Evolutionary conservation across 2,888 invertebrate species (phyloP).

Genomic region (Pachydiplax longipennis): DNA sequence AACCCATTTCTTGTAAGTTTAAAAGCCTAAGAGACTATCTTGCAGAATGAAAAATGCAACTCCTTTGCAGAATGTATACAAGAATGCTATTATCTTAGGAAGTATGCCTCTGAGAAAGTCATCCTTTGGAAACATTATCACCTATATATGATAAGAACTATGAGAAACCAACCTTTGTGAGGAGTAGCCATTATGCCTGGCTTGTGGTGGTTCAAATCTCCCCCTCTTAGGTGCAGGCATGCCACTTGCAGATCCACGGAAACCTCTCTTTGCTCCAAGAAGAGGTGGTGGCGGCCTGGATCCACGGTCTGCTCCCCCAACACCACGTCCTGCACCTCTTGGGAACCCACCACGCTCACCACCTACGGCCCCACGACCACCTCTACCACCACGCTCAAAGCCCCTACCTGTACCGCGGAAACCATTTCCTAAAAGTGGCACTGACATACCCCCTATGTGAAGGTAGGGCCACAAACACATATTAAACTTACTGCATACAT

Average conservation of each 20-base stretch:
- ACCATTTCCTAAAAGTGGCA: slow-evolving; percentile 20
- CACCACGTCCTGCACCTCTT: slow-evolving; percentile 9
- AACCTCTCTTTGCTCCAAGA: slow-evolving; percentile 8
- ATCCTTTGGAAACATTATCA: background rate
- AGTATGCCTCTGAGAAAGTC: too few species aligned
- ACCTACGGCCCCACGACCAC: slow-evolving; percentile 1
- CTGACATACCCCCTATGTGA: background rate
- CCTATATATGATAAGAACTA: background rate
- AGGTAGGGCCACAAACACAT: background rate
- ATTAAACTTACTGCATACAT: too few species aligned
- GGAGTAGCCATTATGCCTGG: slow-evolving; percentile 14
- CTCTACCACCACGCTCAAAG: slow-evolving; percentile 19
- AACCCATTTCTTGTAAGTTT: too few species aligned
- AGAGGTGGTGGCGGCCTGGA: slow-evolving; percentile 15
- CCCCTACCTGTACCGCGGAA: slow-evolving; percentile 13
- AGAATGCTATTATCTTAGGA: too few species aligned
- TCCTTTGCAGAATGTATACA: too few species aligned
- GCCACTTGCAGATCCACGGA: background rate
- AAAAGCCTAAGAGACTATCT: too few species aligned
- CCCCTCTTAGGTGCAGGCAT: slow-evolving; percentile 9
- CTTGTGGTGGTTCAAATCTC: slow-evolving; percentile 18
- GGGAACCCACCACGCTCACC: slow-evolving; percentile 28
- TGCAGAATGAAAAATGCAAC: too few species aligned
- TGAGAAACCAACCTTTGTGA: background rate
- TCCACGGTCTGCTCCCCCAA: slow-evolving; percentile 23